Percentiles rank a stretch among this genome's conserved stretches.
These are phyloP conservation scores for Ophonus ardosiacus DNA, from an alignment of 2,888 invertebrate genomes.

Conservation along the genomic window DNA sequence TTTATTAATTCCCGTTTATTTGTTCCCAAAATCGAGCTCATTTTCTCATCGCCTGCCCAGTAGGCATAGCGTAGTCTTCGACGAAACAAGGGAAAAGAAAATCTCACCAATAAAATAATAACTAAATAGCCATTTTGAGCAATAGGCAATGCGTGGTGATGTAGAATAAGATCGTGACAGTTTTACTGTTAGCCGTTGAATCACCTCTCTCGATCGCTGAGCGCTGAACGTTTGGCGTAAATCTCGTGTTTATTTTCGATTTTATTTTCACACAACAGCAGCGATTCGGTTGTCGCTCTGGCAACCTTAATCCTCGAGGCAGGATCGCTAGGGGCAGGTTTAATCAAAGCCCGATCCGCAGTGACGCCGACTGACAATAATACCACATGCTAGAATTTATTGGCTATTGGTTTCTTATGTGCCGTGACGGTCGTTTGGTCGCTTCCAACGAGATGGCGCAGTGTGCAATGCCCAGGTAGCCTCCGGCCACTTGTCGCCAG, in stretches of 20 bases:
- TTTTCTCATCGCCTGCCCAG: not conserved
- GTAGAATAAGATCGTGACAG: conserved; percentile 39
- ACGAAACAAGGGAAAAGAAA: not conserved
- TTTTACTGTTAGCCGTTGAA: conserved; percentile 38
- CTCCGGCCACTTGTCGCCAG: conserved; percentile 22
- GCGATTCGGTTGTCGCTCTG: conserved; percentile 44
- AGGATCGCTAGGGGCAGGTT: conserved; percentile 66
- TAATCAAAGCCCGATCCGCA: conserved; percentile 73
- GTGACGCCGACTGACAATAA: conserved; percentile 73
- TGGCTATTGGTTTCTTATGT: conserved; percentile 70
- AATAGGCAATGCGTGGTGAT: conserved; percentile 20
- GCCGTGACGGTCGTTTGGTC: conserved; percentile 20
- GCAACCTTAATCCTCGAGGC: conserved; percentile 33
- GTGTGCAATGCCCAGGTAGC: conserved; percentile 2
- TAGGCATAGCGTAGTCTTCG: not conserved
- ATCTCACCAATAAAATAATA: conserved; percentile 33
- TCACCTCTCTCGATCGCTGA: not conserved
- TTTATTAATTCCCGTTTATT: not conserved
- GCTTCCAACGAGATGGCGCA: conserved; percentile 4
- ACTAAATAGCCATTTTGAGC: conserved; percentile 16
- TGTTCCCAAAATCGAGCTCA: not conserved
- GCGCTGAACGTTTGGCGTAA: conserved; percentile 23
- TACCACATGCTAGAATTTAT: conserved; percentile 71
- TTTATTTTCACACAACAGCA: conserved; percentile 57
- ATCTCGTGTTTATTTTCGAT: conserved; percentile 51